Evolutionary conservation across 2,888 invertebrate genomes (phyloP).

Genomic region (Halictus ligatus): DNA sequence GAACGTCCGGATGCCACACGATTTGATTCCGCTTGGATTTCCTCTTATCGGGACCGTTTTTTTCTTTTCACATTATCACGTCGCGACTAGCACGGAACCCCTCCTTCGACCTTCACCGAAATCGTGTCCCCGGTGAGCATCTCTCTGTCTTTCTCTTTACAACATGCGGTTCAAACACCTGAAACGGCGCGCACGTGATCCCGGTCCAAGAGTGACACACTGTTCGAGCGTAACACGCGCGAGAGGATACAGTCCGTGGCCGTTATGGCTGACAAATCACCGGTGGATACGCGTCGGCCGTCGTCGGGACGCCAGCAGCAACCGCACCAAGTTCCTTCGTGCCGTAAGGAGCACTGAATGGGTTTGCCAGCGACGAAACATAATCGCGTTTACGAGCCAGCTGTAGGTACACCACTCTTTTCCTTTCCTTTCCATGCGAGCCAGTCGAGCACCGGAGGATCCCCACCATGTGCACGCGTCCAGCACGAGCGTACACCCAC

Average conservation of each 20-base stretch:
- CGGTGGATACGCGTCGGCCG: constrained; percentile 27
- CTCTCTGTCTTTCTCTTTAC: neutral
- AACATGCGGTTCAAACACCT: neutral
- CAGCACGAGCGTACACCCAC: constrained; percentile 66
- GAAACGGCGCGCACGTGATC: constrained; percentile 32
- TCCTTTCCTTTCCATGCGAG: constrained; percentile 75
- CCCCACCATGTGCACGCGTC: constrained; percentile 60
- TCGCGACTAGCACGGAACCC: constrained; percentile 40
- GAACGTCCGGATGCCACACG: neutral
- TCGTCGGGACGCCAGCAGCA: constrained; percentile 38
- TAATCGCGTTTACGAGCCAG: constrained; percentile 76
- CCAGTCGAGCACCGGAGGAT: constrained; percentile 57
- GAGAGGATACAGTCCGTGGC: neutral
- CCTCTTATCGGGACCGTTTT: constrained; percentile 2
- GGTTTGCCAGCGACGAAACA: constrained; percentile 74
- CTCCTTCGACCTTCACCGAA: constrained; percentile 7
- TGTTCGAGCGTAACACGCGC: neutral
- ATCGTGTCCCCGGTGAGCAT: neutral
- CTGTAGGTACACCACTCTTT: constrained; percentile 76
- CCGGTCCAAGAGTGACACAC: neutral
- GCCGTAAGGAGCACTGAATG: constrained; percentile 80
- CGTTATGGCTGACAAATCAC: constrained; percentile 8
- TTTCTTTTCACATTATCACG: constrained; percentile 27
- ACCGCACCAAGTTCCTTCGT: constrained; percentile 67
- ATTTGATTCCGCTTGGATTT: neutral